Base-by-base conservation (phyloP, 2,888 invertebrate species). In the Galeopsomyia nigrocyanea region DNA sequence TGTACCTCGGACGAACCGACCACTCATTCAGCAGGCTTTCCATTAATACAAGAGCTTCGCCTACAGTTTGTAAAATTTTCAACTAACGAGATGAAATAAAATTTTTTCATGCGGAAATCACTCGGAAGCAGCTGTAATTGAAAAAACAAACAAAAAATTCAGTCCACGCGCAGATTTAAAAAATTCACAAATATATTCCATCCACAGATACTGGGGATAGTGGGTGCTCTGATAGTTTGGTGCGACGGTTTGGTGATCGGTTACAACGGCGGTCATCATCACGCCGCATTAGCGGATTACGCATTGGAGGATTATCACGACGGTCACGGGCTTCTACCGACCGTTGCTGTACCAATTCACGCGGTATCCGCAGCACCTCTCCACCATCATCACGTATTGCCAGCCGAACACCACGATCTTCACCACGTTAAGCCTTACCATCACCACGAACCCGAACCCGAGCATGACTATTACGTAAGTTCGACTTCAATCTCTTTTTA, bases 381-480 rank as follows among this genome's bases (percentile, higher is more conserved):
- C 13, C 75, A 77, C 13, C 75, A 77, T 50, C 77, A 78, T 67
- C 70, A 74, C 61, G 64, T 66, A 0, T 71, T 75, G 9, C 65
- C 71, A 21, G 55, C 10, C 47, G 64, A 67, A 22, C 56, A 71
- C 46, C 75, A 70, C 49, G 73, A 75, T 16, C 49, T 31, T 1
- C 72, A 75, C 63, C 70, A 75, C 56, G 76, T 71, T 46, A 79
- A 76, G 49, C 76, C 80, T 69, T 77, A 78, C 26, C 83, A 83
- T 56, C 82, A 82, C 71, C 79, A 81, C 74, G 77, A 79, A 19
- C 79, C 70, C 55, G 81, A 81, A 31, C 82, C 82, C 49, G 84
- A 83, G 46, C 84, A 83, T 72, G 86, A 86, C 75, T 85, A 85
- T 75, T 85, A 86, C 76, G 86, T 85, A 75, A 84, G 83, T 79